Percentiles rank a stretch among this genome's conserved stretches.
Conservation (phyloP, 2,888 invertebrate genomes). For the Mechanitis messenoides region DNA sequence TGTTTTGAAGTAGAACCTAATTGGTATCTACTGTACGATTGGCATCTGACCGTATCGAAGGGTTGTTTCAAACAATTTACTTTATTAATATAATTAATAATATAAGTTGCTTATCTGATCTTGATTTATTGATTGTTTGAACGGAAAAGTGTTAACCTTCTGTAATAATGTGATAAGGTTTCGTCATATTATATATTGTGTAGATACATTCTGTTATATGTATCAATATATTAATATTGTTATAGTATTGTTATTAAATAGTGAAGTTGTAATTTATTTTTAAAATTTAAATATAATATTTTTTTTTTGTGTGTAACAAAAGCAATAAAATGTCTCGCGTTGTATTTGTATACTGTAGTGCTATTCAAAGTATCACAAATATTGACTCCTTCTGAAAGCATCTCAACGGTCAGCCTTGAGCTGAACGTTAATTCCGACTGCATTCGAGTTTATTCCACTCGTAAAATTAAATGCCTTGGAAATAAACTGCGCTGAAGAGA, state of each 20-base stretch:
- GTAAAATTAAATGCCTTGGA: slow-evolving; percentile 48
- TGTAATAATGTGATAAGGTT: neutral
- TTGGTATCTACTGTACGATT: slow-evolving; percentile 34
- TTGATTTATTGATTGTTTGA: neutral
- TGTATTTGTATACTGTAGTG: neutral
- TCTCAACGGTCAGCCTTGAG: slow-evolving; percentile 26
- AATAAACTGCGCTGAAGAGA: slow-evolving; percentile 33
- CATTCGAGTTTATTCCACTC: slow-evolving; percentile 48
- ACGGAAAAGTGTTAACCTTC: neutral
- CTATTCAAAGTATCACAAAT: slow-evolving; percentile 6
- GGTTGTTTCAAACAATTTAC: slow-evolving; percentile 15
- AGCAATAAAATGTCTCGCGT: no score
- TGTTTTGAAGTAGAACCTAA: slow-evolving; percentile 27
- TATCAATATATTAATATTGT: no score
- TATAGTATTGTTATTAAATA: no score
- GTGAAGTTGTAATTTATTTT: no score
- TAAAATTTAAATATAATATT: no score
- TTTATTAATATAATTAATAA: slow-evolving; percentile 10
- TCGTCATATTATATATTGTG: no score
- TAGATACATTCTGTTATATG: no score
- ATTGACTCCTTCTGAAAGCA: neutral
- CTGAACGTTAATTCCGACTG: slow-evolving; percentile 46
- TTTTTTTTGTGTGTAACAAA: no score
- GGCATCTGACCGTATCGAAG: slow-evolving; percentile 25
- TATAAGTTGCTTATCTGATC: neutral